These are phyloP conservation scores for Eilema depressum DNA, from an alignment of 2,888 invertebrate species.

Conservation along the genomic window DNA sequence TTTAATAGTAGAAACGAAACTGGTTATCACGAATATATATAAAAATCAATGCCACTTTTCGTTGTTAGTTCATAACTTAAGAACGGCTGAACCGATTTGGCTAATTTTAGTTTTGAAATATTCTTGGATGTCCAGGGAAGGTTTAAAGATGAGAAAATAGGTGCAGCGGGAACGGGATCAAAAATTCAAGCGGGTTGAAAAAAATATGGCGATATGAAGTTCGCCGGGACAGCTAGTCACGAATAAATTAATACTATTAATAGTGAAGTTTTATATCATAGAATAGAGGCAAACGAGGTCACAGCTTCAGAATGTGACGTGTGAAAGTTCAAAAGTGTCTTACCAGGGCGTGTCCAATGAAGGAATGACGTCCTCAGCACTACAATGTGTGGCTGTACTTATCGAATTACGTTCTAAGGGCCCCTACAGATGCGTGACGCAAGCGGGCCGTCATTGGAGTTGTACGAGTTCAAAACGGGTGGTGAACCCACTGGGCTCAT, in stretches of 20 bases:
- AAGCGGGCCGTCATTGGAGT: neutral
- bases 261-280: neutral
- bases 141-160: no score
- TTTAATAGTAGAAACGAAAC: neutral
- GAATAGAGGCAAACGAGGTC: neutral
- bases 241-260: no score
- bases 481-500: no score
- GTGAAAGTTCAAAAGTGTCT: conserved; percentile 1
- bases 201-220: no score
- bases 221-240: no score
- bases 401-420: neutral
- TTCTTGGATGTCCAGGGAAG: no score
- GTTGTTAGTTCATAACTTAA: no score
- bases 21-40: neutral
- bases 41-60: no score
- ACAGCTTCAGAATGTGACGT: neutral
- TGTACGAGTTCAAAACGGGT: neutral
- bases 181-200: no score
- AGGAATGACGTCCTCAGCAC: neutral
- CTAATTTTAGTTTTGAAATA: no score
- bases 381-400: neutral
- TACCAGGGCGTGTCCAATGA: neutral
- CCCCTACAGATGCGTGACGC: neutral
- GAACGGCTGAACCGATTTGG: no score
- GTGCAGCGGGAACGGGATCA: no score